Conservation (phyloP, 2,113 vertebrate genomes). For the Paedocypris sp. region DNA sequence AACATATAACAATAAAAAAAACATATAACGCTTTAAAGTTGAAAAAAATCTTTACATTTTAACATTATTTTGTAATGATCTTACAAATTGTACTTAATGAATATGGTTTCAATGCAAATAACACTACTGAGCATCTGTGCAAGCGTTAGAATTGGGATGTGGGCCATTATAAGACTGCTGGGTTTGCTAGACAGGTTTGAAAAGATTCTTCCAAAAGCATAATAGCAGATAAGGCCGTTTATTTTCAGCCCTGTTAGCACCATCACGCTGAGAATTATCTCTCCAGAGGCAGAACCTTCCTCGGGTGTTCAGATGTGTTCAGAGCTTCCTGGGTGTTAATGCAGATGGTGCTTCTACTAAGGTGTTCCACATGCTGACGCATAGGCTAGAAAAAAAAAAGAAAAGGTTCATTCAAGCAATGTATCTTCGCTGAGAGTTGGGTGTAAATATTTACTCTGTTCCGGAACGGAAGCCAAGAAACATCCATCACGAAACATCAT, state of each 20-base stretch:
- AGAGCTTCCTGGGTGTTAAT: background rate
- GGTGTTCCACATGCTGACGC: background rate
- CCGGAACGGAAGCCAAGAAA: slow-evolving; percentile 1
- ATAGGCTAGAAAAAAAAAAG: background rate
- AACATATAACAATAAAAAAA: too few species aligned
- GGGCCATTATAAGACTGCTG: background rate
- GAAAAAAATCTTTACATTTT: too few species aligned
- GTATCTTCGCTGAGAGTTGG: background rate
- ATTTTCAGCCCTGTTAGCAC: background rate
- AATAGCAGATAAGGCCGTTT: slow-evolving; percentile 9
- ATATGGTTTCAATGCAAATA: too few species aligned
- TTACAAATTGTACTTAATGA: too few species aligned
- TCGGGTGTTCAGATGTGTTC: background rate
- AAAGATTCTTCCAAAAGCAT: slow-evolving; percentile 7
- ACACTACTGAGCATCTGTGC: too few species aligned
- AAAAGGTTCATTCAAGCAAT: background rate
- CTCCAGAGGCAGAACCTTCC: background rate
- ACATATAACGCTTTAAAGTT: too few species aligned
- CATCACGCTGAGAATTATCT: background rate
- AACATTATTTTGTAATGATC: too few species aligned
- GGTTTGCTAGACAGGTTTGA: background rate
- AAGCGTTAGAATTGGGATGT: background rate
- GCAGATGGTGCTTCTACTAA: background rate
- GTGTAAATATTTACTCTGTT: slow-evolving; percentile 4
- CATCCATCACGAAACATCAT: background rate